A percentile compares a stretch with the other conserved stretches of the same genome.
phyloP scores from a whole-genome alignment of 2,888 invertebrate species.

The Apamea monoglypha region DNA sequence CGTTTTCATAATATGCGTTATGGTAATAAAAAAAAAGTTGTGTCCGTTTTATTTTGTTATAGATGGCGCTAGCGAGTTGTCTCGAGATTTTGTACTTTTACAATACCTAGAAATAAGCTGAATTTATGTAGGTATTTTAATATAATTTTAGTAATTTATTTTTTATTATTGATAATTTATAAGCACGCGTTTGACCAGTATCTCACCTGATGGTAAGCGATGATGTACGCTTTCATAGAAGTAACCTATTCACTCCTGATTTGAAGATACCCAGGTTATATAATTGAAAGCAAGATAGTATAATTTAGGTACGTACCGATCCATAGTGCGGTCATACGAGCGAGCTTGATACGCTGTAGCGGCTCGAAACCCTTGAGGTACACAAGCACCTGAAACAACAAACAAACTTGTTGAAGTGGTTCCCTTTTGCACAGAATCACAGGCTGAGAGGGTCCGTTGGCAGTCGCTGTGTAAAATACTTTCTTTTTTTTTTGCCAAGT shows the following conservation, averaged over 20 bases:
- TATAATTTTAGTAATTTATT: neutral
- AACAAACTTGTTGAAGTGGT: neutral
- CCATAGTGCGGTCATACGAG: constrained; percentile 98
- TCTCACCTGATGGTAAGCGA: too few relatives aligned
- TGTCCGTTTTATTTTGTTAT: neutral
- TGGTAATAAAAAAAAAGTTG: too few relatives aligned
- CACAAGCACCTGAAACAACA: constrained; percentile 93
- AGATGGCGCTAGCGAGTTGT: neutral
- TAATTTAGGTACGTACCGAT: constrained; percentile 90
- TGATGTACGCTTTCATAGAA: neutral
- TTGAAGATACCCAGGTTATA: neutral
- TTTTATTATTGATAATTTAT: too few relatives aligned
- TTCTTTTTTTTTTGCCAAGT: neutral
- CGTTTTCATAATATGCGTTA: accelerated
- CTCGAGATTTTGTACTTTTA: neutral
- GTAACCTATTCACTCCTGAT: neutral
- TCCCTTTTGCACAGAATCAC: neutral
- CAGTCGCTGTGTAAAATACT: neutral
- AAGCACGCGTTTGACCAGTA: neutral
- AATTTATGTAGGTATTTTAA: neutral
- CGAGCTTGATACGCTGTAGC: constrained; percentile 96
- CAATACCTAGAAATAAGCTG: neutral
- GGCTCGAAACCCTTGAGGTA: constrained; percentile 98
- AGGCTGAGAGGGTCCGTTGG: too few relatives aligned
- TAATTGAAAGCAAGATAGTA: neutral